phyloP scores from a whole-genome alignment of 2,113 vertebrate genomes.

The Peromyscus polionotus region DNA sequence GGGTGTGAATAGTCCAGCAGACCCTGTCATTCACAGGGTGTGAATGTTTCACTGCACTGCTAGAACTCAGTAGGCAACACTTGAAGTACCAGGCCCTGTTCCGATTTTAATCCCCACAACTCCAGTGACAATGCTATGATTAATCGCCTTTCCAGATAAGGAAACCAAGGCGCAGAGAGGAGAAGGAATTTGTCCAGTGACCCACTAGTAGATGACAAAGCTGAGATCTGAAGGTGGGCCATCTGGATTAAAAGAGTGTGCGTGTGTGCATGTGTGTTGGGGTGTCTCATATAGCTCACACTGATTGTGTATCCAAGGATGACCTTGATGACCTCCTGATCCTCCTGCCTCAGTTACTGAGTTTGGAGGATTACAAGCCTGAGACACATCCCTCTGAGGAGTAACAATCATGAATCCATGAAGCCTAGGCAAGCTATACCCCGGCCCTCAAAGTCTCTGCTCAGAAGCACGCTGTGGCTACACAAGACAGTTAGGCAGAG shows the following conservation, averaged over 20 bases:
- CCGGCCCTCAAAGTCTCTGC: not conserved
- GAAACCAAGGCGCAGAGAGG: slow-evolving; percentile 1
- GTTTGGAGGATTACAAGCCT: not conserved
- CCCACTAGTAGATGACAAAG: not conserved
- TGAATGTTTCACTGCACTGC: not conserved
- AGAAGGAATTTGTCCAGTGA: not conserved
- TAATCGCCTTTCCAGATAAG: not conserved
- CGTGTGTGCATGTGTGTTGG: not conserved
- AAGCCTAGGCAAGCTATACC: not conserved
- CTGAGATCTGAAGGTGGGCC: not conserved
- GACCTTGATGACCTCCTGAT: not conserved
- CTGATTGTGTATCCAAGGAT: not conserved
- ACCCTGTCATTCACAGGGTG: not conserved
- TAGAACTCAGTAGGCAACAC: not conserved
- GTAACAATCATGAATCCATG: not conserved
- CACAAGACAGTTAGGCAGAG: not conserved
- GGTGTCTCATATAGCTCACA: not conserved
- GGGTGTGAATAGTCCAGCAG: no score
- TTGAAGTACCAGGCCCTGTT: not conserved
- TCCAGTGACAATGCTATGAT: not conserved
- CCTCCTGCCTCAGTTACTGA: not conserved
- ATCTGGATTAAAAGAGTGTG: not conserved
- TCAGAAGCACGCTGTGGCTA: not conserved
- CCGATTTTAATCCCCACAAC: not conserved
- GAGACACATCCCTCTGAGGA: not conserved